Evolutionary conservation across 1,140 invertebrate species (phyloP), one percentile per base, ranked within the genome.

Genomic region (Drosophila eugracilis): DNA sequence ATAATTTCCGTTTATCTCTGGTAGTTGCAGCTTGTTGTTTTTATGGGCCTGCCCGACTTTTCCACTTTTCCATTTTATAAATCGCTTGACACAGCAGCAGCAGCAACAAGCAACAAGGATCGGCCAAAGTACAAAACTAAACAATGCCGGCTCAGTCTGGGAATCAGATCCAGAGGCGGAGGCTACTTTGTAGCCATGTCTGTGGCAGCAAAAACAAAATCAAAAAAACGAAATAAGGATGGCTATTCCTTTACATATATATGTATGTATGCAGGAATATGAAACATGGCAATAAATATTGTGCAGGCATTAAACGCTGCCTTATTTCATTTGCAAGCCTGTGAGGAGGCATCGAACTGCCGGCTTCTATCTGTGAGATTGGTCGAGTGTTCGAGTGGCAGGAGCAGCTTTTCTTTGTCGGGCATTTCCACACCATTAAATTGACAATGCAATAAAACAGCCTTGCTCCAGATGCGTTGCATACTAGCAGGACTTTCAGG

Each of bases 211-310:
- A 62, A 47, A 60, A 47, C 9, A 30, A 36, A 4, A 14, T 10
- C 2, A 2, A 19, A 22, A 14, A 36, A 10, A 7, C 2, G 4
- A 5, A 15, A 39, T 10, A 26, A 24, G 42, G 21, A 7, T n/a
- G 63, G 45, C n/a, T n/a, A n/a, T n/a, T n/a, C n/a, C n/a, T n/a
- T n/a, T n/a, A 32, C 12, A 12, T 12, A 12, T 30, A 32, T 4
- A 17, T 58, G 24, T 21, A 39, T 52, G 73, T 47, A 63, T 42
- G 53, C 26, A 45, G 26, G 78, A 86, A 86, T 86, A 86, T 86
- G 83, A 86, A 86, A 88, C 78, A 88, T 86, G 83, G 83, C 84
- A 86, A 86, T 86, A 86, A 86, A 86, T 86, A 86, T 86, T 86
- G 78, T 86, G 83, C 83, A 86, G 83, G 83, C 83, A 86, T 89